phyloP scores from a whole-genome alignment of 2,113 vertebrate species.

The Perca flavescens region DNA sequence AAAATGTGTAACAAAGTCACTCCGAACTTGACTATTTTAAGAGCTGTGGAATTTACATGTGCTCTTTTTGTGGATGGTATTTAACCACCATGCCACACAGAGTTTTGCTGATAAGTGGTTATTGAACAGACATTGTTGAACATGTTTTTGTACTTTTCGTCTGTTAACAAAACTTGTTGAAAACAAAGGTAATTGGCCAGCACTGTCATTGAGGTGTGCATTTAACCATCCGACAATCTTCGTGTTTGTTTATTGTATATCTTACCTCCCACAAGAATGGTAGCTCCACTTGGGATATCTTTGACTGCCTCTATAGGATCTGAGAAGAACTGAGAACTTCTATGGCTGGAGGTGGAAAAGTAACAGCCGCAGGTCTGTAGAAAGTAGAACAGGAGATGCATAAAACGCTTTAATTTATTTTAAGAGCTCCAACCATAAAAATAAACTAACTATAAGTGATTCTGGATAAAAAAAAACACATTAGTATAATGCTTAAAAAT shows the following conservation, averaged over 20 bases:
- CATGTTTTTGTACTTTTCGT: neutral
- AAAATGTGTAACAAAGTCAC: conserved; percentile 59
- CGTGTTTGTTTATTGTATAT: neutral
- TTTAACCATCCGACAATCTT: neutral
- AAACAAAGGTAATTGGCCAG: neutral
- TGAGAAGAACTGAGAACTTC: conserved; percentile 88
- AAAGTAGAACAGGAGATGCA: neutral
- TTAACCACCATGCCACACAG: neutral
- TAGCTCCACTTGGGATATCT: conserved; percentile 93
- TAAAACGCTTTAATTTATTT: neutral
- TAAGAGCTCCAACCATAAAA: neutral
- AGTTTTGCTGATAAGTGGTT: neutral
- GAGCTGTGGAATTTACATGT: conserved; percentile 40
- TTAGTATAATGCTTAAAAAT: neutral
- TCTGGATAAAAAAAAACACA: neutral
- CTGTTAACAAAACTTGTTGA: neutral
- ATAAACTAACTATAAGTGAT: neutral
- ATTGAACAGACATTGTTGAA: neutral
- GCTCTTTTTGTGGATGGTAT: conserved; percentile 4
- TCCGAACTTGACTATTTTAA: conserved; percentile 68
- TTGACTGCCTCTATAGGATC: conserved; percentile 92
- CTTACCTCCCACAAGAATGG: conserved; percentile 95
- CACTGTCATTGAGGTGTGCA: neutral
- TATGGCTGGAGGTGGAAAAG: conserved; percentile 88
- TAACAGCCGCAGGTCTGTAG: conserved; percentile 86